Percentiles rank a stretch among this genome's conserved stretches.
phyloP scores from a whole-genome alignment of 1,140 invertebrate species.

The Ostrea edulis region DNA sequence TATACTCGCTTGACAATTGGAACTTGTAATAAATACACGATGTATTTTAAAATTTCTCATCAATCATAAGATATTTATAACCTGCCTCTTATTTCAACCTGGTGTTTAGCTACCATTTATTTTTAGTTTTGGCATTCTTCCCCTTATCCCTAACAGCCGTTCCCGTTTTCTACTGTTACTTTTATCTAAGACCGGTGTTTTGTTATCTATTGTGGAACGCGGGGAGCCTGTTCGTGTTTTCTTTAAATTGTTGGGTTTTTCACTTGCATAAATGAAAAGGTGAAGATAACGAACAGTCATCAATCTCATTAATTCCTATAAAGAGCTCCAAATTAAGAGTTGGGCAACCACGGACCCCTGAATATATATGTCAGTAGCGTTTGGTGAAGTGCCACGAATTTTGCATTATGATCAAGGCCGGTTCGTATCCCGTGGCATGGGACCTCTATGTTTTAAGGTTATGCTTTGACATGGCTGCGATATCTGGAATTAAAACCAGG shows the following conservation, averaged over 20 bases:
- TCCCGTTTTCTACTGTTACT: too few species aligned
- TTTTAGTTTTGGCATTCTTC: background rate
- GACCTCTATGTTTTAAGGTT: too few species aligned
- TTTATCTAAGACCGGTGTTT: too few species aligned
- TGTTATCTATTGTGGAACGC: too few species aligned
- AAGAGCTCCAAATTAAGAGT: background rate
- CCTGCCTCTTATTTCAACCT: background rate
- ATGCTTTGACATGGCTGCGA: too few species aligned
- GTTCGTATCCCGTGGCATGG: too few species aligned
- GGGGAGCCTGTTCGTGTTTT: too few species aligned
- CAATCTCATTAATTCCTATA: background rate
- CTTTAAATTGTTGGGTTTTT: too few species aligned
- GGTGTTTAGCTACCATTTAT: background rate
- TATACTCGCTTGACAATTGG: background rate
- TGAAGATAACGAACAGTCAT: background rate
- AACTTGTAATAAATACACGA: background rate
- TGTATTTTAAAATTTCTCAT: conserved; percentile 18
- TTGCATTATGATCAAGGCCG: too few species aligned
- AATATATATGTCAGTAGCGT: background rate
- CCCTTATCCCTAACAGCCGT: background rate
- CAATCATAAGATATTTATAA: conserved; percentile 11
- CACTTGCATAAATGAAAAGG: background rate
- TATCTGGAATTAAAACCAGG: too few species aligned
- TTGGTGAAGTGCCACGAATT: too few species aligned
- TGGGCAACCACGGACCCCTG: background rate